Conservation (phyloP, 2,113 vertebrate species). For the Colaptes auratus region DNA sequence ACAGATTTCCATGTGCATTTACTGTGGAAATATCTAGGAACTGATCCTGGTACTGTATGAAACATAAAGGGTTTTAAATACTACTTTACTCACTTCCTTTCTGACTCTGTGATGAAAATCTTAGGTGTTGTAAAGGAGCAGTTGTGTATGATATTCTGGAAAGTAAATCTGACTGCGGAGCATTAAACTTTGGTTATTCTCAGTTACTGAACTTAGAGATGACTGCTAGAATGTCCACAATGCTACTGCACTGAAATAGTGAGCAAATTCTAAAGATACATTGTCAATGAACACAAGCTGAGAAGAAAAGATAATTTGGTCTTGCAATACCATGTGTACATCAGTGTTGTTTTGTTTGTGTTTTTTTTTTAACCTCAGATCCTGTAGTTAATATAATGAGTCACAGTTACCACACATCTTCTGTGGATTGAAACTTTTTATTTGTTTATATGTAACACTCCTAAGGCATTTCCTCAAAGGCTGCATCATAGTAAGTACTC, state of each 20-base stretch:
- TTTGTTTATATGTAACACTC: neutral
- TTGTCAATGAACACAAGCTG: neutral
- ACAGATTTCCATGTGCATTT: neutral
- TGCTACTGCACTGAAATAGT: neutral
- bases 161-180: neutral
- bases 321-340: neutral
- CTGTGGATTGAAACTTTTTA: neutral
- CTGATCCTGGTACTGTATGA: neutral
- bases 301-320: neutral
- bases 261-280: neutral
- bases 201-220: neutral
- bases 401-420: neutral
- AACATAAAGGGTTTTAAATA: neutral
- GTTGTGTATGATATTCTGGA: neutral
- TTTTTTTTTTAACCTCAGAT: neutral
- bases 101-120: neutral
- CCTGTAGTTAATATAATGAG: neutral
- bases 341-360: no score
- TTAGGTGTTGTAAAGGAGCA: neutral
- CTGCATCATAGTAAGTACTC: neutral
- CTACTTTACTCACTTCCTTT: neutral
- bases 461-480: neutral
- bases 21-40: neutral
- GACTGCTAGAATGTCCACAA: neutral
- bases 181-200: neutral